Conservation (phyloP, 2,797 vertebrate genomes). For the Galago senegalensis region DNA sequence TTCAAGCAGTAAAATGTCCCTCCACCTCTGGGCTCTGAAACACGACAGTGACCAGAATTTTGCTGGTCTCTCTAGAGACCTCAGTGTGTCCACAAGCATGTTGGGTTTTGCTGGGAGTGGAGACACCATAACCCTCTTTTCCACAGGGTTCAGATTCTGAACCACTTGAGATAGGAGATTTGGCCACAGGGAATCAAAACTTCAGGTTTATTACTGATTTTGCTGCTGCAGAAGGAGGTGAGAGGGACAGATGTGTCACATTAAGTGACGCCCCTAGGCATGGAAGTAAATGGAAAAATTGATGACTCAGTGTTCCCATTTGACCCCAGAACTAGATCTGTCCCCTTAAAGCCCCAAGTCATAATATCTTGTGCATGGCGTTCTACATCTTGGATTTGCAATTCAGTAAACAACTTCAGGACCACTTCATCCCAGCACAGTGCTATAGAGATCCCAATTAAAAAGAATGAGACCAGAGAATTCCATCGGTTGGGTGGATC, state of each 20-base stretch:
- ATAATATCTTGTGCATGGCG: not conserved
- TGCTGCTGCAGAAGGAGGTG: not conserved
- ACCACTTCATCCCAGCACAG: not conserved
- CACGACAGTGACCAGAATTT: not conserved
- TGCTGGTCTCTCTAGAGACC: not conserved
- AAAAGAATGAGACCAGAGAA: not conserved
- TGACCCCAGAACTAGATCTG: not conserved
- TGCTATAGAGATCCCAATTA: not conserved
- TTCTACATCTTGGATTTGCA: not conserved
- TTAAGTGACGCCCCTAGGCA: not conserved
- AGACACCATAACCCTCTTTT: not conserved
- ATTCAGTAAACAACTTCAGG: not conserved
- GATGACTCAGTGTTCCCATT: not conserved
- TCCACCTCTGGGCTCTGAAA: not conserved
- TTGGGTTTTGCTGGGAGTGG: not conserved
- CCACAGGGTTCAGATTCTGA: not conserved
- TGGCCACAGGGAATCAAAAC: not conserved
- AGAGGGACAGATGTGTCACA: not conserved
- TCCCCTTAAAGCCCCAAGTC: not conserved
- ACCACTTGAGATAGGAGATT: not conserved
- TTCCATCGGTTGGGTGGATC: not conserved
- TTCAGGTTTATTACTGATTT: not conserved
- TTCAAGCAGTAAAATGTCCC: not conserved
- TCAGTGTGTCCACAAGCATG: not conserved
- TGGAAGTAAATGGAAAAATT: not conserved